Conservation (phyloP, 2,113 vertebrate genomes). For the Pollachius pollachius region DNA sequence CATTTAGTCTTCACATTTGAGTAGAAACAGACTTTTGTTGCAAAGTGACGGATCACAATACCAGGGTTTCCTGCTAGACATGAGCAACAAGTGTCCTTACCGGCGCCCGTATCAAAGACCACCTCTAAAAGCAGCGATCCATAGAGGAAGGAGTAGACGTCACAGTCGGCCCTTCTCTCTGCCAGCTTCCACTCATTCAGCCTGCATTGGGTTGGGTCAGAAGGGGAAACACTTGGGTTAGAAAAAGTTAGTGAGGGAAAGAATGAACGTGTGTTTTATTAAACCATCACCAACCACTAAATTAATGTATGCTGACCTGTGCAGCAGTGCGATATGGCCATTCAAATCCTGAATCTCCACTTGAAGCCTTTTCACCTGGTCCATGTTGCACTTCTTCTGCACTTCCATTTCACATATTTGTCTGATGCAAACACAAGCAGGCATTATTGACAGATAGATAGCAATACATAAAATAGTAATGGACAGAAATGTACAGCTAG, state of each 20-base stretch:
- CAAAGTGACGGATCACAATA: background rate
- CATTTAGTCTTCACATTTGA: too few species aligned
- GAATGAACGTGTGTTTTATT: background rate
- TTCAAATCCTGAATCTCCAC: constrained; percentile 57
- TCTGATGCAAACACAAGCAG: constrained; percentile 39
- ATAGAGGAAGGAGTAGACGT: constrained; percentile 64
- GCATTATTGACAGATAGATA: background rate
- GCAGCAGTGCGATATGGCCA: constrained; percentile 30
- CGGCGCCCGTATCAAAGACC: constrained; percentile 40
- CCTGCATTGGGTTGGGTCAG: constrained; percentile 38
- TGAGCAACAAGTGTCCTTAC: constrained; percentile 33
- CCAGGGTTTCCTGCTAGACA: background rate
- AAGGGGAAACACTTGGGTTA: background rate
- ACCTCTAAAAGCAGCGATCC: constrained; percentile 62
- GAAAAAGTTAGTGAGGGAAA: background rate
- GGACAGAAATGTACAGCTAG: too few species aligned
- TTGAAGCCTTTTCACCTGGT: constrained; percentile 47
- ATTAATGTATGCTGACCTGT: constrained; percentile 45
- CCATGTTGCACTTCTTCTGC: constrained; percentile 47
- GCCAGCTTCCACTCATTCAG: constrained; percentile 69
- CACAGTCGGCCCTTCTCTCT: constrained; percentile 27
- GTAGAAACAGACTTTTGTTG: too few species aligned
- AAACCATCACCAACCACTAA: too few species aligned
- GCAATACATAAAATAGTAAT: too few species aligned
- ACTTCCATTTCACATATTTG: constrained; percentile 55